Evolutionary conservation across 2,797 vertebrate genomes (phyloP), one percentile per base, ranked within the genome.

Genomic region (Sebastes kiyomatsui): DNA sequence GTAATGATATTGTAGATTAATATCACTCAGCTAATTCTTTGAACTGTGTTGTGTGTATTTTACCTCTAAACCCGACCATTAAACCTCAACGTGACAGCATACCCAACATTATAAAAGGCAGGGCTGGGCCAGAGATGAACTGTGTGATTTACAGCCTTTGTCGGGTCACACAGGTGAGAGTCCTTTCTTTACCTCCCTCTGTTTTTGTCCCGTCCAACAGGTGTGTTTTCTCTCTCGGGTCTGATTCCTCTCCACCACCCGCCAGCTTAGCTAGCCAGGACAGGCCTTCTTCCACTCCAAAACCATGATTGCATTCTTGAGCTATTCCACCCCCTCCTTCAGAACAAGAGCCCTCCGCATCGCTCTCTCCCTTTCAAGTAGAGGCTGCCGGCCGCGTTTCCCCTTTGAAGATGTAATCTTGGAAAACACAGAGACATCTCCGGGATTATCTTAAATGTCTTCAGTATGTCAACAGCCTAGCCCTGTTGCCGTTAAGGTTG

Each of bases 381-480:
- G 77, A 89, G 86, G 88, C 90, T 91, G 94, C 89, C 7, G 86
- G 90, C 90, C 74, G 90, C 87, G 14, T 87, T 88, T 87, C 88
- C 90, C 90, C 88, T 95, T 95, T 95, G 94, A 95, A 95, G 94
- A 94, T 93, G 88, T 91, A 90, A 92, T 94, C 93, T 94, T 54
- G 83, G 81, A 93, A 95, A 94, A 94, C 92, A 92, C 92, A 84
- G 92, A 92, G 92, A 93, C 92, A 93, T 94, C 91, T 93, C 90
- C 6, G 68, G 93, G 93, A 95, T 95, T 95, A 95, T 93, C 89
- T 93, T 87, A 93, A 94, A 94, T 92, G 93, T 92, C 93, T 94
- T 94, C 91, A 93, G 91, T 84, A 87, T 94, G 93, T 94, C 93
- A 94, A 91, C 93, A 93, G 90, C 86, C 92, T 46, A 59, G 91